Evolutionary conservation across 2,797 vertebrate species (phyloP).

Genomic region (Echeneis naucrates): DNA sequence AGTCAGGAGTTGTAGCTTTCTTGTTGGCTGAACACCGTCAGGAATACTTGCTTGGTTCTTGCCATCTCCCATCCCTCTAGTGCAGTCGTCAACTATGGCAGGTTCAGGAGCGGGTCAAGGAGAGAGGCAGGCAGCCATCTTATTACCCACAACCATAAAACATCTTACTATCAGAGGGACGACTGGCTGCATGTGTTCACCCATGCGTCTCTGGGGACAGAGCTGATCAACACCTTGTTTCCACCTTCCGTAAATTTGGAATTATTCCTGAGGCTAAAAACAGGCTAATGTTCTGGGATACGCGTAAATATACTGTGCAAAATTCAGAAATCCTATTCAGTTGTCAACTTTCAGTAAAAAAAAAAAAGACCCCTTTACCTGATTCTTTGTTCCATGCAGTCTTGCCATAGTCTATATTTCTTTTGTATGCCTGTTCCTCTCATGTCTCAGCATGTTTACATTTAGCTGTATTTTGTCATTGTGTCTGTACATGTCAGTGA

Average conservation of each 20-base stretch:
- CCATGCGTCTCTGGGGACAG: slow-evolving; percentile 41
- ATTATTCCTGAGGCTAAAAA: background rate
- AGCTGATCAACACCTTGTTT: slow-evolving; percentile 37
- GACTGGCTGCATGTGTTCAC: slow-evolving; percentile 48
- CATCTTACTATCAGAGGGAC: slow-evolving; percentile 39
- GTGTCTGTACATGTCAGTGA: slow-evolving; percentile 65
- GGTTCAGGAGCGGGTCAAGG: slow-evolving; percentile 77
- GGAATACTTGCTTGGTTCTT: slow-evolving; percentile 48
- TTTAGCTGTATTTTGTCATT: slow-evolving; percentile 55
- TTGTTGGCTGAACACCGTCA: slow-evolving; percentile 67
- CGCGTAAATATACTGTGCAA: background rate
- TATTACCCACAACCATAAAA: slow-evolving; percentile 71
- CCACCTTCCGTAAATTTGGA: slow-evolving; percentile 17
- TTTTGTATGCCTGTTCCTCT: slow-evolving; percentile 25
- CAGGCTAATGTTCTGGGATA: background rate
- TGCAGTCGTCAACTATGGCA: slow-evolving; percentile 61
- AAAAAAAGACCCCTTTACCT: background rate
- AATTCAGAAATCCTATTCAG: slow-evolving; percentile 11
- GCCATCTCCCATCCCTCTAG: slow-evolving; percentile 47
- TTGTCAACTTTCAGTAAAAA: slow-evolving; percentile 3
- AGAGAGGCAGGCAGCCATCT: slow-evolving; percentile 65
- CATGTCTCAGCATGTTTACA: slow-evolving; percentile 51
- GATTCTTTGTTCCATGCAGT: background rate
- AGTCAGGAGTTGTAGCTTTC: slow-evolving; percentile 46
- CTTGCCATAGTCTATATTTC: slow-evolving; percentile 20